Base-by-base conservation (phyloP, 1,140 invertebrate species). In the Listronotus oregonensis region DNA sequence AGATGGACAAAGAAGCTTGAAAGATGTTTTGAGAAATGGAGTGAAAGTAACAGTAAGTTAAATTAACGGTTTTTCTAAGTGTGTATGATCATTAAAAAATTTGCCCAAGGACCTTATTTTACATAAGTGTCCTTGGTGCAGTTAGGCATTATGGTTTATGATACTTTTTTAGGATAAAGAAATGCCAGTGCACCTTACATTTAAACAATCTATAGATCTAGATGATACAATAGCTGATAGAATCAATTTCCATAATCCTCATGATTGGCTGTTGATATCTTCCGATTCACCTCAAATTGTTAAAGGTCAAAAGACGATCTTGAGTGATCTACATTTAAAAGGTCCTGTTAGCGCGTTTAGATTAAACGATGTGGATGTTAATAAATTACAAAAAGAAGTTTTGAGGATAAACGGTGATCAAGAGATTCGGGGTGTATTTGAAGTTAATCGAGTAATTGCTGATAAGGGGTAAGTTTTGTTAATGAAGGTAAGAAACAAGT, bases 361-460 rank as follows among this genome's bases (percentile, higher is more conserved):
- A 14, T 62, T 76, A 7, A 78, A 79, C 39, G 52, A 71, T 51
- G 66, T 77, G 14, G 61, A 76, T 65, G 55, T 75, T 15, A 18
- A 55, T 2, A 50, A 74, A 7, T 67, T 83, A 3, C 63, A 78
- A 6, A 68, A 75, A 17, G 68, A 70, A 32, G 42, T 79, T 14
- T 61, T 82, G 8, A 73, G 69, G n/a, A 75, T 73, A n/a, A 72
- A 69, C 50, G 73, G 68, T n/a, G 80, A 82, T 63, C 82, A 83
- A 64, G 75, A 56, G 6, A 74, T 82, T 44, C 63, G 6, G 7
- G 79, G 77, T 56, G 76, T 76, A 55, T 65, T 71, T 31, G 39
- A 61, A 31, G 39, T 74, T 18, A 44, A 66, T 14, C 12, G 58
- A 18, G 37, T 70, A 7, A 42, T 68, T 17, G 63, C 55, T 0